phyloP scores from a whole-genome alignment of 1,140 invertebrate genomes.

The Aphaenogaster rudis region DNA sequence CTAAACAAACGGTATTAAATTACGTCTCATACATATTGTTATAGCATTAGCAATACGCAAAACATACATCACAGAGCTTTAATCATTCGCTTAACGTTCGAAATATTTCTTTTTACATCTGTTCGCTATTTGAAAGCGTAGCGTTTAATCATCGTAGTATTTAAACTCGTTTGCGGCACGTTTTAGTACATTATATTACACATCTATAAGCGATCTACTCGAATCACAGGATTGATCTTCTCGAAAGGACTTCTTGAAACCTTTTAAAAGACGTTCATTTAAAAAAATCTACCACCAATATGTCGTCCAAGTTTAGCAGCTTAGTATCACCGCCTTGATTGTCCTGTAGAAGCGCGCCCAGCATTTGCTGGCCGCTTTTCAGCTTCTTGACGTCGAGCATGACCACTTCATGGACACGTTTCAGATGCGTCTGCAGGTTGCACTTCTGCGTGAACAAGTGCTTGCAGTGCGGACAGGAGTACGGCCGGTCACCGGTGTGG shows the following conservation, averaged over 20 bases:
- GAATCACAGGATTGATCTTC: neutral
- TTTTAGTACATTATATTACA: neutral
- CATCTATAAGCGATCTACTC: neutral
- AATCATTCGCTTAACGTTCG: constrained; percentile 29
- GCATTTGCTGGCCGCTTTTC: constrained; percentile 69
- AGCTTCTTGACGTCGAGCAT: constrained; percentile 73
- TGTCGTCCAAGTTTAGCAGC: constrained; percentile 78
- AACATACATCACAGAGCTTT: constrained; percentile 56
- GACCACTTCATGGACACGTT: constrained; percentile 85
- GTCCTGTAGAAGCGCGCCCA: constrained; percentile 72
- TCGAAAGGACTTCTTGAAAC: neutral
- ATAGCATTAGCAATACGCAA: constrained; percentile 40
- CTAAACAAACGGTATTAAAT: constrained; percentile 19
- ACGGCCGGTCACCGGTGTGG: constrained; percentile 88
- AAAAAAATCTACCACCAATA: constrained; percentile 79
- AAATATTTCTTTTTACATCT: constrained; percentile 4
- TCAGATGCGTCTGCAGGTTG: constrained; percentile 89
- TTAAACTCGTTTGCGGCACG: neutral
- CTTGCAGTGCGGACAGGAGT: constrained; percentile 87
- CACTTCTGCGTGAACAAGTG: constrained; percentile 89
- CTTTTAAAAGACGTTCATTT: constrained; percentile 57
- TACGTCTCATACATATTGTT: constrained; percentile 37
- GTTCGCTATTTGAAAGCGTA: neutral
- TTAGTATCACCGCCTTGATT: constrained; percentile 66
- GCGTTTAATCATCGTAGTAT: neutral